These are phyloP conservation scores for Nomada fabriciana DNA, from an alignment of 2,888 invertebrate species.

Conservation along the genomic window DNA sequence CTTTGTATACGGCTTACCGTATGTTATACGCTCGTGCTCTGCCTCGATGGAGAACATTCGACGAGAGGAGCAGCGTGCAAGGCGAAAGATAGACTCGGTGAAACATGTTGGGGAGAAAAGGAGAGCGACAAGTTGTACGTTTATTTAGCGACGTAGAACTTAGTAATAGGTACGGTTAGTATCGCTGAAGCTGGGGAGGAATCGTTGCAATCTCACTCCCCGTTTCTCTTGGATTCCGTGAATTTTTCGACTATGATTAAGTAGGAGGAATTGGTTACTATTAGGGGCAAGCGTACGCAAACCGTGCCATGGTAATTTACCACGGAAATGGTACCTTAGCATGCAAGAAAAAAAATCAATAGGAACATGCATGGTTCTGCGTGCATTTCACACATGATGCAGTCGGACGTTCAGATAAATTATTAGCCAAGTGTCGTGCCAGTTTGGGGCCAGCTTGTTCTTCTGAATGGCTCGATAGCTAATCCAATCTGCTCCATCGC, in stretches of 20 bases:
- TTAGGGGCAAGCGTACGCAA: not conserved
- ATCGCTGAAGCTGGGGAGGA: not conserved
- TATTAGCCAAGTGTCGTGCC: not conserved
- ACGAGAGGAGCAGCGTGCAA: conserved; percentile 9
- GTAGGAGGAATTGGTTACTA: too few relatives aligned
- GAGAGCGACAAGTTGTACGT: conserved; percentile 73
- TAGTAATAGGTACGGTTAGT: conserved; percentile 48
- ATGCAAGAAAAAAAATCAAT: conserved; percentile 25
- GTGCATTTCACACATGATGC: not conserved
- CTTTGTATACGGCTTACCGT: conserved; percentile 72
- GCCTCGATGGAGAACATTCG: conserved; percentile 30
- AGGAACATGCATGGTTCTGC: not conserved
- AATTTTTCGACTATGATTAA: not conserved
- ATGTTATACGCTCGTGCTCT: conserved; percentile 55
- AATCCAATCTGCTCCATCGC: conserved; percentile 5
- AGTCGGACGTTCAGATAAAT: not conserved
- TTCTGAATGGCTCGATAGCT: not conserved
- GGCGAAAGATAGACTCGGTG: conserved; percentile 25
- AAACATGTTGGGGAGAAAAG: conserved; percentile 41
- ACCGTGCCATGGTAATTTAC: not conserved
- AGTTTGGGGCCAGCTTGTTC: not conserved
- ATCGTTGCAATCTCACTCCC: not conserved
- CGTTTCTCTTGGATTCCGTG: not conserved
- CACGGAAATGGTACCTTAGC: conserved; percentile 12
- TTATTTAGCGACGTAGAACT: conserved; percentile 73